These are phyloP conservation scores for Andricus quercusramuli DNA, from an alignment of 2,888 invertebrate genomes.

Conservation along the genomic window DNA sequence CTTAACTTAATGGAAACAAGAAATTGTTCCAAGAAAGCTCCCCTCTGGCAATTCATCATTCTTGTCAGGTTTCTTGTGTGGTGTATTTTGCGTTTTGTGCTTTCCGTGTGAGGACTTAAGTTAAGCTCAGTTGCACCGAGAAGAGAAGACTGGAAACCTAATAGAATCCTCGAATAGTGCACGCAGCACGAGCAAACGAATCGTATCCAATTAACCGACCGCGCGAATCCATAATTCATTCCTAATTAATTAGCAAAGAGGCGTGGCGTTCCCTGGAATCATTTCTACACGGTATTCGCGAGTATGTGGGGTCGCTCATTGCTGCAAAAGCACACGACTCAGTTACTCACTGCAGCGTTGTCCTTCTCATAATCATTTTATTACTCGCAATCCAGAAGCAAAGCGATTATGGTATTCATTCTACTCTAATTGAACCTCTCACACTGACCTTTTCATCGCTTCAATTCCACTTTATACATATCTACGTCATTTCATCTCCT, in stretches of 20 bases:
- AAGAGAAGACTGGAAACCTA: constrained; percentile 5
- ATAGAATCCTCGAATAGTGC: constrained; percentile 40
- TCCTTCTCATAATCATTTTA: constrained; percentile 36
- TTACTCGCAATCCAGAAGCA: constrained; percentile 31
- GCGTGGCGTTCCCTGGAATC: constrained; percentile 41
- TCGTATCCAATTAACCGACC: constrained; percentile 67
- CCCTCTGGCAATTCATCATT: constrained; percentile 24
- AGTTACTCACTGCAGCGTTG: not conserved
- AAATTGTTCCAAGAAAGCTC: constrained; percentile 29
- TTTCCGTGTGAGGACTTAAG: constrained; percentile 16
- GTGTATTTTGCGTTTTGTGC: constrained; percentile 32
- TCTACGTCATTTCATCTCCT: constrained; percentile 16
- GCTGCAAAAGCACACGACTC: not conserved
- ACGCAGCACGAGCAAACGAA: constrained; percentile 32
- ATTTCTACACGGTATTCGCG: constrained; percentile 35
- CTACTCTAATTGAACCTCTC: constrained; percentile 32
- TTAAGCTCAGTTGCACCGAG: constrained; percentile 5
- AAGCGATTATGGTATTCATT: constrained; percentile 32
- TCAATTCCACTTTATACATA: constrained; percentile 22
- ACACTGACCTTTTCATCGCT: constrained; percentile 36
- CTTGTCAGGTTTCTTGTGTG: constrained; percentile 13
- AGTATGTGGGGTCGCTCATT: constrained; percentile 15
- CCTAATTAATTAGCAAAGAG: constrained; percentile 67
- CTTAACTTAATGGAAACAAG: constrained; percentile 21
- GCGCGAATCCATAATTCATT: constrained; percentile 70